These are phyloP conservation scores for Bos indicus DNA, from an alignment of 2,113 vertebrate species.

Conservation along the genomic window DNA sequence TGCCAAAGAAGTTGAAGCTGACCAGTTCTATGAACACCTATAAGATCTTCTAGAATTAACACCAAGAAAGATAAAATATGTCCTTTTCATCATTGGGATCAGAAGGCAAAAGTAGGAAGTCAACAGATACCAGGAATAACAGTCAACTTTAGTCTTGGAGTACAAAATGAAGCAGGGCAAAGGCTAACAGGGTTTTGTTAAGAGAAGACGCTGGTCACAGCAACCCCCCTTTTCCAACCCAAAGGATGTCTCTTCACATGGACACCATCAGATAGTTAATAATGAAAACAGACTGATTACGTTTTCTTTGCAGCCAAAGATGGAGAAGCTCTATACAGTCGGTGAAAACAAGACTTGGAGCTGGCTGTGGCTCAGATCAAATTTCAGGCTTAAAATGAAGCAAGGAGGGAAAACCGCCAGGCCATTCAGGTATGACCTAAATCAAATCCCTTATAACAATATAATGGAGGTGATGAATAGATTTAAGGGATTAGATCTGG, in stretches of 20 bases:
- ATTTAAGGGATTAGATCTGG: not conserved
- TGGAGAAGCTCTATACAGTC: not conserved
- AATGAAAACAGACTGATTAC: not conserved
- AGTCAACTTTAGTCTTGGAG: not conserved
- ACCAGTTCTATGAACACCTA: not conserved
- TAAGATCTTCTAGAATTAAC: not conserved
- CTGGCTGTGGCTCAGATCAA: not conserved
- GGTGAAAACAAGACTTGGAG: not conserved
- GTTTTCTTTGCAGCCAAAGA: not conserved
- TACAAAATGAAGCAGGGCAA: not conserved
- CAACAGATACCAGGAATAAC: not conserved
- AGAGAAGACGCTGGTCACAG: not conserved
- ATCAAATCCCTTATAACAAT: not conserved
- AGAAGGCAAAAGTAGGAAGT: not conserved
- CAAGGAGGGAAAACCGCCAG: not conserved
- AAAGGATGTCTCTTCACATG: not conserved
- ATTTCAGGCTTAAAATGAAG: not conserved
- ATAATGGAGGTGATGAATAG: not conserved
- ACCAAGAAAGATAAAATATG: not conserved
- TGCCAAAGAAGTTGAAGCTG: not conserved
- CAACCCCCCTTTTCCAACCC: not conserved
- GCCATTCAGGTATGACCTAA: not conserved
- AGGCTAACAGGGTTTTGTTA: not conserved
- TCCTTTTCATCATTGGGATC: not conserved
- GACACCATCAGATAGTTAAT: not conserved